Conservation (phyloP, 1,140 invertebrate genomes). For the Tribolium castaneum region DNA sequence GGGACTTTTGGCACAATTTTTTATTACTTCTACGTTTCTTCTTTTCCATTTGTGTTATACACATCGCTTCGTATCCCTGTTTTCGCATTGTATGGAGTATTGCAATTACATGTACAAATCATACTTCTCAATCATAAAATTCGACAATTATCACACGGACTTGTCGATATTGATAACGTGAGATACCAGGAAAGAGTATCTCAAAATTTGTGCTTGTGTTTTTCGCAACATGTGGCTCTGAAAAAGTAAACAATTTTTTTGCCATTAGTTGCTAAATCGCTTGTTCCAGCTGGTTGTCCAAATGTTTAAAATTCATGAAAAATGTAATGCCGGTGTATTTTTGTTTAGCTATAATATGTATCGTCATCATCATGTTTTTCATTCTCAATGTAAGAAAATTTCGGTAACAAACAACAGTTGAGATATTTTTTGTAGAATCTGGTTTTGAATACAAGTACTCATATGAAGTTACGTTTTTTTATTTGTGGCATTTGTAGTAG, state of each 20-base stretch:
- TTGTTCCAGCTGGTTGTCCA: no score
- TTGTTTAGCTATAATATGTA: no score
- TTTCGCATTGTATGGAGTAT: neutral
- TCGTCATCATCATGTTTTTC: no score
- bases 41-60: neutral
- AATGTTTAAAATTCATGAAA: no score
- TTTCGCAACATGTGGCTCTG: neutral
- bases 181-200: neutral
- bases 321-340: no score
- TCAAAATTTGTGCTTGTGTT: neutral
- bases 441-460: neutral
- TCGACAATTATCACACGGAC: neutral
- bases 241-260: neutral
- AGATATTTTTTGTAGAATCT: neutral
- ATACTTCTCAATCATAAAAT: neutral
- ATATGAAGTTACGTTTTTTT: no score
- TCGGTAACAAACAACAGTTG: no score
- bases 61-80: no score
- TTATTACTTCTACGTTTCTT: neutral
- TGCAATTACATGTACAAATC: neutral
- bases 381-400: no score
- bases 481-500: no score
- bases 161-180: neutral
- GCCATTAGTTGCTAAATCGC: no score
- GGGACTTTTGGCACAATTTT: neutral